Base-by-base conservation (phyloP, 2,888 invertebrate genomes). In the Portevinia maculata region DNA sequence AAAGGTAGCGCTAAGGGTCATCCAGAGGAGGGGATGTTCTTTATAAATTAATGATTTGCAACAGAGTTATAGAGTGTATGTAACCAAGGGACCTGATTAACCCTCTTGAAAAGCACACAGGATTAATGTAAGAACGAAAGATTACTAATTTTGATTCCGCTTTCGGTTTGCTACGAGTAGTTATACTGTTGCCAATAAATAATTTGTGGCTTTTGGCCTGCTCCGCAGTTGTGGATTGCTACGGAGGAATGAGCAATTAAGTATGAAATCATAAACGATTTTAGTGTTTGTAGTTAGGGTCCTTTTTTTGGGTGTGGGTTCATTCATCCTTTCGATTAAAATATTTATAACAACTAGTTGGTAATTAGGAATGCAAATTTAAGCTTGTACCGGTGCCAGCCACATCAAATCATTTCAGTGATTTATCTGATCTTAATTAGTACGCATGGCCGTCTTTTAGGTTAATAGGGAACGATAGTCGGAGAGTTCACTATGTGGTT, bases 141-240 rank as follows among this genome's bases (percentile, higher is more conserved):
- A 79, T 74, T 74, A 79, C 79, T 62, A 67, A 67, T 79, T 69
- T 67, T 55, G 60, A 79, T 74, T 79, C 62, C 59, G 52, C 53
- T 71, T 59, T 65, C 30, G 52, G 64, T 59, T 59, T 52, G 57
- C 28, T 70, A n/a, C n/a, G n/a, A n/a, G n/a, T n/a, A 64, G 11
- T 21, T 46, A 19, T 21, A n/a, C 59, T 50, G 41, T 34, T 19
- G 64, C 34, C 71, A 39, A 78, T 79, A 79, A 79, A 79, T 79
- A 67, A 73, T 79, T 52, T 60, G 13, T 2, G 3, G 7, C 19
- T 15, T 11, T 19, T 2, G 3, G 7, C 19, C n/a, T 11, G 11
- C 24, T 19, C 17, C 52, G 17, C 9, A n/a, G n/a, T 17, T 37
- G 7, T 13, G 15, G 2, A 7, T 2, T 6, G 6, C 4, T 7